These are phyloP conservation scores for Tenodera sinensis DNA, from an alignment of 2,888 invertebrate genomes.

Conservation along the genomic window DNA sequence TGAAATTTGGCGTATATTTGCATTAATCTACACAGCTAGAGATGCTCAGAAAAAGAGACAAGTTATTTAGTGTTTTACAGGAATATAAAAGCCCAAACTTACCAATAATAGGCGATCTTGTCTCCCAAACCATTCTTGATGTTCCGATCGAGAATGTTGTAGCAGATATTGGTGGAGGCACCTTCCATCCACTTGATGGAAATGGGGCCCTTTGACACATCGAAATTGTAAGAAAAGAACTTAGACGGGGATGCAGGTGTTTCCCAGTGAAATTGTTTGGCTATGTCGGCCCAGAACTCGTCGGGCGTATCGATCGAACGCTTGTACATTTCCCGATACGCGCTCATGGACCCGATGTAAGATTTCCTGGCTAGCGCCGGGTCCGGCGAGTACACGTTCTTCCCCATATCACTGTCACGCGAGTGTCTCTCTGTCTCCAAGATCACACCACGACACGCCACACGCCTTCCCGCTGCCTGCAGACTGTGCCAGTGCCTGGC, in stretches of 20 bases:
- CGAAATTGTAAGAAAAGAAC: constrained; percentile 89
- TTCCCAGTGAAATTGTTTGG: constrained; percentile 93
- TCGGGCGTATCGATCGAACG: constrained; percentile 84
- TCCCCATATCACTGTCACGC: constrained; percentile 12
- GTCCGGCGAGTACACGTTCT: constrained; percentile 56
- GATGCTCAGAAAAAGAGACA: too few species aligned
- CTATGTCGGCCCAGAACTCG: constrained; percentile 89
- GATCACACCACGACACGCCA: neutral
- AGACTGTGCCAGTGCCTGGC: neutral
- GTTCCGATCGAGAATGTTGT: constrained; percentile 90
- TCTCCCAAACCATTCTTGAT: constrained; percentile 85
- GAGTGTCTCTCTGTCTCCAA: neutral
- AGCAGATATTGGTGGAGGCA: constrained; percentile 91
- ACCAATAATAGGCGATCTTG: constrained; percentile 94
- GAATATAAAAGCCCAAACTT: constrained; percentile 46
- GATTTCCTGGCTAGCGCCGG: constrained; percentile 55
- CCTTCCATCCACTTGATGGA: constrained; percentile 94
- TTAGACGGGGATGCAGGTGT: constrained; percentile 67
- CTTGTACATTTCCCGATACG: constrained; percentile 80
- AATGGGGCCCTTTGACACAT: constrained; percentile 82
- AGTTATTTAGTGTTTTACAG: neutral
- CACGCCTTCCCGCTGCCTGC: neutral
- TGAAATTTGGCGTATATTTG: too few species aligned
- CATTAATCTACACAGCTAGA: too few species aligned
- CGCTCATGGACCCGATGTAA: constrained; percentile 64